phyloP scores from a whole-genome alignment of 64 coral and sea anemone species.

The Montipora capricornis region DNA sequence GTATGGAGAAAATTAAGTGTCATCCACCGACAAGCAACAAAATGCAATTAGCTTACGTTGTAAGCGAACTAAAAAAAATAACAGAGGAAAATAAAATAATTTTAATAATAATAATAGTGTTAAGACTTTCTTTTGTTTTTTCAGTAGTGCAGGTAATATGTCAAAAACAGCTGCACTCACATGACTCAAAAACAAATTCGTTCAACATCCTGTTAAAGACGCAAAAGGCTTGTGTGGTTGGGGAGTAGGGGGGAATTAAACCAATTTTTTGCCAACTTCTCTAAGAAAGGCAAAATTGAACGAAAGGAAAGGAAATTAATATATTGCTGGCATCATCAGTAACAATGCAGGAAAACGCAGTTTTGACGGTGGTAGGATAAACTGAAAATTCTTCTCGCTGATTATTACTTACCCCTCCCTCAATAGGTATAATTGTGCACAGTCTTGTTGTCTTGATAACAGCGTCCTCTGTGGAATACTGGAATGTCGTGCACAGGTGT shows the following conservation, averaged over 20 bases:
- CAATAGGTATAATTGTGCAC: neutral
- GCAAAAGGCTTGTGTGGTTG: neutral
- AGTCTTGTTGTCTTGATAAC: slow-evolving; percentile 40
- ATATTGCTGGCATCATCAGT: no score
- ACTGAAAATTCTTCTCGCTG: neutral
- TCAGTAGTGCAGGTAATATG: neutral
- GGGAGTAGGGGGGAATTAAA: neutral
- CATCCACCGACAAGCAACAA: neutral
- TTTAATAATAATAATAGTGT: neutral
- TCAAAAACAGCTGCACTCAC: neutral
- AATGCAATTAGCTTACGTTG: neutral
- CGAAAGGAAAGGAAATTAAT: neutral
- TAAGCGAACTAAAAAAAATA: no score
- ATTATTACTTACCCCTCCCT: neutral
- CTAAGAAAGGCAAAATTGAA: neutral
- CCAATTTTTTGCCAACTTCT: neutral
- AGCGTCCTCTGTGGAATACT: neutral
- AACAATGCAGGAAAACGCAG: no score
- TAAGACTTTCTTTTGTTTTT: neutral
- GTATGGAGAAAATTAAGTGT: neutral
- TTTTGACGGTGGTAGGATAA: no score
- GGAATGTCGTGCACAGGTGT: neutral
- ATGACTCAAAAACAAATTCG: neutral
- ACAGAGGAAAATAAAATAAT: neutral
- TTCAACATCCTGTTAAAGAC: neutral